Evolutionary conservation across 1,140 invertebrate genomes (phyloP).

Genomic region (Aphaenogaster ashmeadi): DNA sequence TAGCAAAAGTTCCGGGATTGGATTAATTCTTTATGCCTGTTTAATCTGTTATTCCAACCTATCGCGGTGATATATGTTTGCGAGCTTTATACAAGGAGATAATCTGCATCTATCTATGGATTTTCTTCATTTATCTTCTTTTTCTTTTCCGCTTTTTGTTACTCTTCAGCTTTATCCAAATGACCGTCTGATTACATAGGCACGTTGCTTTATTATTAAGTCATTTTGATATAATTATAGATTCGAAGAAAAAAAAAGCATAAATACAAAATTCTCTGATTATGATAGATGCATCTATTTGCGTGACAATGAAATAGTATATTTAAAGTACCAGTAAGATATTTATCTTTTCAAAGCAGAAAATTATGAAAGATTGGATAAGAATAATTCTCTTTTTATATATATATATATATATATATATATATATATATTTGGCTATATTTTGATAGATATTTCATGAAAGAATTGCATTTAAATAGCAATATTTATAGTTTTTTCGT

Average conservation of each 20-base stretch:
- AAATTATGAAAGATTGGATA: neutral
- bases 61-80: neutral
- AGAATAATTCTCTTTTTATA: neutral
- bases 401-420: too few species aligned
- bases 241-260: neutral
- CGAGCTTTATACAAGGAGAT: neutral
- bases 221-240: conserved; percentile 23
- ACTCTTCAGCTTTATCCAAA: conserved; percentile 16
- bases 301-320: conserved; percentile 7
- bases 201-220: conserved; percentile 37
- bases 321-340: neutral
- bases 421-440: neutral
- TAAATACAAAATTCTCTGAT: neutral
- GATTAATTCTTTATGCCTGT: conserved; percentile 14
- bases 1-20: conserved; percentile 3
- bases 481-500: neutral
- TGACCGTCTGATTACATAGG: conserved; percentile 22
- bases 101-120: neutral
- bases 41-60: neutral
- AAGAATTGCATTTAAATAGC: conserved; percentile 4
- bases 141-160: neutral
- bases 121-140: neutral
- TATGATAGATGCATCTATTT: neutral
- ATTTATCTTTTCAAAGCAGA: conserved; percentile 5
- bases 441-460: neutral